phyloP scores from a whole-genome alignment of 2,113 vertebrate species.

The Lanius collurio region DNA sequence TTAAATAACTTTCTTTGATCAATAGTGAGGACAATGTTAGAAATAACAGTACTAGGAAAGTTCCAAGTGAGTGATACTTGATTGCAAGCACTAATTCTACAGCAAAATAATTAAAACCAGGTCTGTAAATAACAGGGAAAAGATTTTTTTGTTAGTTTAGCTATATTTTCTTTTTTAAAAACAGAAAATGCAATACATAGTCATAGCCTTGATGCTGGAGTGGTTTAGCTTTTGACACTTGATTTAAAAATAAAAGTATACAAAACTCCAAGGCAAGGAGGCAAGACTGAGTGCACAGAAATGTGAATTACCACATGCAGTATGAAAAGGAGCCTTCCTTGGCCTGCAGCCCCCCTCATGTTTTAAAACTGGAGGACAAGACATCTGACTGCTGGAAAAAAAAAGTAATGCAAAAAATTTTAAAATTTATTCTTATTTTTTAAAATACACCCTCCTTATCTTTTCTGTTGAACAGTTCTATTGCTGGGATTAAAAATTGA shows the following conservation, averaged over 20 bases:
- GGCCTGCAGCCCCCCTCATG: rapidly evolving
- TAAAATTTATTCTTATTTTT: background rate
- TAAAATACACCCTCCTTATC: rapidly evolving
- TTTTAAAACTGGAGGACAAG: background rate
- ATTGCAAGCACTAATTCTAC: background rate
- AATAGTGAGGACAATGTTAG: background rate
- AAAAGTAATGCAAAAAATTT: background rate
- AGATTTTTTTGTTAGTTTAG: background rate
- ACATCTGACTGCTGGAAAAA: background rate
- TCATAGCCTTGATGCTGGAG: background rate
- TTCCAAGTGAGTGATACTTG: background rate
- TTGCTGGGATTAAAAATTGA: background rate
- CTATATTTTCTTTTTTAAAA: background rate
- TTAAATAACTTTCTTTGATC: background rate
- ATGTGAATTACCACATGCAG: background rate
- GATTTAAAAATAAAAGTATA: background rate
- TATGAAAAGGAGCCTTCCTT: background rate
- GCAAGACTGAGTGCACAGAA: background rate
- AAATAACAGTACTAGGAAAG: background rate
- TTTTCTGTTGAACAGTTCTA: background rate
- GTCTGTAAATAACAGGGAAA: background rate
- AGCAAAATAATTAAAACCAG: background rate
- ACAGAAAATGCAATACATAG: rapidly evolving
- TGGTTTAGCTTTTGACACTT: background rate
- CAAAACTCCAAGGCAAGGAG: background rate